phyloP scores from a whole-genome alignment of 2,113 vertebrate species.

The Pogona vitticeps region DNA sequence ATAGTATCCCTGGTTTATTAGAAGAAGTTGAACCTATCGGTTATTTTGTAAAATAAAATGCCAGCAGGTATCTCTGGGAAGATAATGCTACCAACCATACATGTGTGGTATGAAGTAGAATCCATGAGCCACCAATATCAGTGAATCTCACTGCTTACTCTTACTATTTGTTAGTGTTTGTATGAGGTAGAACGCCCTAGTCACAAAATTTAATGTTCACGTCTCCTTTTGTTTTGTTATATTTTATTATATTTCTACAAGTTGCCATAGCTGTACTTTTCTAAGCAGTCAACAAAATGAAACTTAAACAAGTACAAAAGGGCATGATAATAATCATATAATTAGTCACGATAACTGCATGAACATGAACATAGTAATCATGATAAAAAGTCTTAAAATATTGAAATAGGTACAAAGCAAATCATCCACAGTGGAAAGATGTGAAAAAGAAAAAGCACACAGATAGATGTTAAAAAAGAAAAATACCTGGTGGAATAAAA shows the following conservation, averaged over 20 bases:
- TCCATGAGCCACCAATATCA: not conserved
- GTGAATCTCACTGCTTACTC: not conserved
- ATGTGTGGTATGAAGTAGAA: constrained; percentile 24
- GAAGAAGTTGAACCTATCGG: constrained; percentile 32
- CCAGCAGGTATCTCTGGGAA: constrained; percentile 47
- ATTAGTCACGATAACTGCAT: too few species aligned
- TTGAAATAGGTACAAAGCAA: not conserved
- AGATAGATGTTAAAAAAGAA: not conserved
- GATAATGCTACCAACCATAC: not conserved
- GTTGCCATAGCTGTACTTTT: not conserved
- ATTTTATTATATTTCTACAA: not conserved
- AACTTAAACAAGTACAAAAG: too few species aligned
- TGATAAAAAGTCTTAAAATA: not conserved
- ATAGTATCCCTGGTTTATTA: constrained; percentile 47
- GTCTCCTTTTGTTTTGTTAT: not conserved
- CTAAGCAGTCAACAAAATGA: not conserved
- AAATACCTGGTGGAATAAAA: not conserved
- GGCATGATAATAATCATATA: too few species aligned
- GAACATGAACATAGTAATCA: not conserved
- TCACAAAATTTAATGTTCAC: not conserved
- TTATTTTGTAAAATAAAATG: constrained; percentile 22
- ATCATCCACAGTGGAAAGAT: not conserved
- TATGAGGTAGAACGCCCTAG: not conserved
- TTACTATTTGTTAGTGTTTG: not conserved
- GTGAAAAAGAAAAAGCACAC: not conserved